Evolutionary conservation across 2,113 vertebrate species (phyloP).

Genomic region (Caranx melampygus): DNA sequence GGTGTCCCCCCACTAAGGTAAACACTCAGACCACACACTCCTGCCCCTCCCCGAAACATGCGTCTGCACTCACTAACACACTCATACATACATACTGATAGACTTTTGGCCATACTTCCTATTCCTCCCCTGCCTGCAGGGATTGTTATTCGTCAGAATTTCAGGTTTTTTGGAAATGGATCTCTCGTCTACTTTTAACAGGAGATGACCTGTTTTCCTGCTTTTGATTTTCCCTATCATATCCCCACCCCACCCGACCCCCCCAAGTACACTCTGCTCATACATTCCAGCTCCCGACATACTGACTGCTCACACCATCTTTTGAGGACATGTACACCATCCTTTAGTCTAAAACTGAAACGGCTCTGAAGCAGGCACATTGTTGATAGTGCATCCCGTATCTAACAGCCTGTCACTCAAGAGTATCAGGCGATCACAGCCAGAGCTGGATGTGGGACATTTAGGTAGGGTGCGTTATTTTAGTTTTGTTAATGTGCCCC

Average conservation of each 20-base stretch:
- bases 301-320: constrained; percentile 37
- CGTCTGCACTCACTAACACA: constrained; percentile 60
- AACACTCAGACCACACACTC: constrained; percentile 85
- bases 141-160: constrained; percentile 51
- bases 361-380: constrained; percentile 46
- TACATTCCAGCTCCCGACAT: constrained; percentile 72
- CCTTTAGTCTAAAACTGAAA: constrained; percentile 55
- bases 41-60: constrained; percentile 72
- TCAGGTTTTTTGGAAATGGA: constrained; percentile 50
- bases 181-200: constrained; percentile 25
- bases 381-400: constrained; percentile 42
- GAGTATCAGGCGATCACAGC: constrained; percentile 53
- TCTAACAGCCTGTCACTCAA: constrained; percentile 33
- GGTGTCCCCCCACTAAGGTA: constrained; percentile 84
- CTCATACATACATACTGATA: constrained; percentile 40
- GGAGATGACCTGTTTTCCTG: constrained; percentile 24
- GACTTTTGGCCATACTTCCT: constrained; percentile 32
- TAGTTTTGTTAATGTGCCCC: constrained; percentile 63
- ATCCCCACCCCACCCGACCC: background rate
- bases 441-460: constrained; percentile 57
- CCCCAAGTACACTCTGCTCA: constrained; percentile 48
- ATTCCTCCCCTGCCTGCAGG: constrained; percentile 52
- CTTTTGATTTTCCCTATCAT: constrained; percentile 32
- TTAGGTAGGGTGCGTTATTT: constrained; percentile 49
- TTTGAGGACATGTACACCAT: constrained; percentile 45